Evolutionary conservation across 2,797 vertebrate genomes (phyloP).

Genomic region (Phoebastria nigripes): DNA sequence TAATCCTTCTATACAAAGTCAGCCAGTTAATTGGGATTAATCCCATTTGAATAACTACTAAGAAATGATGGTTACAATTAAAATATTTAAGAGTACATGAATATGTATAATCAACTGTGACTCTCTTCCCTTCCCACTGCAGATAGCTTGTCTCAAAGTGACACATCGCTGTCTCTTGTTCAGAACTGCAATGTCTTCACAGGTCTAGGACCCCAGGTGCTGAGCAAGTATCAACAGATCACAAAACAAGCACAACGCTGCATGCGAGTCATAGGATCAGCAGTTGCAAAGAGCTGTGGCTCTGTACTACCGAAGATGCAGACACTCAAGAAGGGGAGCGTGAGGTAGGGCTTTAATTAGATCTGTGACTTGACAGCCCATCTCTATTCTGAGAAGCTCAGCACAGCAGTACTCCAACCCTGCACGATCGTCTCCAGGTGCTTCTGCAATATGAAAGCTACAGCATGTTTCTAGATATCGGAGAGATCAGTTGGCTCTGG

Average conservation of each 20-base stretch:
- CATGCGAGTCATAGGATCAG: background rate
- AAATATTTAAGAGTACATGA: background rate
- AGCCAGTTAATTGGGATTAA: background rate
- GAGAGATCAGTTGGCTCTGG: background rate
- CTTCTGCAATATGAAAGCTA: background rate
- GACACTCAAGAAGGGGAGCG: background rate
- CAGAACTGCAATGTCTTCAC: background rate
- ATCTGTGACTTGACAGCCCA: background rate
- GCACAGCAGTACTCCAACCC: background rate
- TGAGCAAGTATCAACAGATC: background rate
- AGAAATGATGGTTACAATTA: background rate
- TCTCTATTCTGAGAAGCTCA: background rate
- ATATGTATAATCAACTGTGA: background rate
- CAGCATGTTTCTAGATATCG: background rate
- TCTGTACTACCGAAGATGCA: background rate
- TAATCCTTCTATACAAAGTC: background rate
- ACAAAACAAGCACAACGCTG: background rate
- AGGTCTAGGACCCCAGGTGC: background rate
- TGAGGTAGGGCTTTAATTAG: background rate
- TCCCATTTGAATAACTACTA: background rate
- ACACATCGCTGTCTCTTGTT: background rate
- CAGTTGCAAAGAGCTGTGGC: background rate
- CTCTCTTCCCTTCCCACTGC: background rate
- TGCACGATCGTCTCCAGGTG: rapidly evolving
- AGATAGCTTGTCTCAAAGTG: background rate